Evolutionary conservation across 2,797 vertebrate species (phyloP).

Genomic region (Platyrinchus mystaceus): DNA sequence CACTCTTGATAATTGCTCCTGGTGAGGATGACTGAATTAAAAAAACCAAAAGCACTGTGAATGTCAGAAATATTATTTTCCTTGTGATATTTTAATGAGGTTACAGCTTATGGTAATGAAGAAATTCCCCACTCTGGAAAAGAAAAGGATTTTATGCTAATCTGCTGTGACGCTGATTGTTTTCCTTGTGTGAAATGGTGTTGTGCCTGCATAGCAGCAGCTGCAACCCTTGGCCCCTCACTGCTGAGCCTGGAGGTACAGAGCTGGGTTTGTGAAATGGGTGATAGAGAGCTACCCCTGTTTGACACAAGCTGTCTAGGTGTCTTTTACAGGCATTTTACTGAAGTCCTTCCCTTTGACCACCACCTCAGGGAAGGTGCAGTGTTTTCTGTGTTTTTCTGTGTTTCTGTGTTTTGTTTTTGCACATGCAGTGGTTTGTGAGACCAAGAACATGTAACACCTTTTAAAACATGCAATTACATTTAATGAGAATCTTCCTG

Average conservation of each 20-base stretch:
- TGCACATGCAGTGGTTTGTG: not conserved
- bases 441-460: not conserved
- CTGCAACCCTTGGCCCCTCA: fast-evolving
- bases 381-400: not conserved
- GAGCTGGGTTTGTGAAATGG: not conserved
- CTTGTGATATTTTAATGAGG: conserved; percentile 51
- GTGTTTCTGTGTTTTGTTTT: not conserved
- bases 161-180: conserved; percentile 36
- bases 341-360: not conserved
- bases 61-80: conserved; percentile 36
- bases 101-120: conserved; percentile 56
- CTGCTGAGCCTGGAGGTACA: not conserved
- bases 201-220: not conserved
- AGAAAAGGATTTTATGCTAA: conserved; percentile 41
- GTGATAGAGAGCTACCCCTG: not conserved
- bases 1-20: not conserved
- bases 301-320: not conserved
- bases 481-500: not conserved
- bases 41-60: not conserved
- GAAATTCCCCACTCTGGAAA: conserved; percentile 32
- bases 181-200: conserved; percentile 10
- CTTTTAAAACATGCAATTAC: not conserved
- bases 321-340: not conserved
- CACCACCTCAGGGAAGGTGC: not conserved
- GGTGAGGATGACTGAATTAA: not conserved